Evolutionary conservation across 2,113 vertebrate species (phyloP).

Genomic region (Chaetura pelagica): DNA sequence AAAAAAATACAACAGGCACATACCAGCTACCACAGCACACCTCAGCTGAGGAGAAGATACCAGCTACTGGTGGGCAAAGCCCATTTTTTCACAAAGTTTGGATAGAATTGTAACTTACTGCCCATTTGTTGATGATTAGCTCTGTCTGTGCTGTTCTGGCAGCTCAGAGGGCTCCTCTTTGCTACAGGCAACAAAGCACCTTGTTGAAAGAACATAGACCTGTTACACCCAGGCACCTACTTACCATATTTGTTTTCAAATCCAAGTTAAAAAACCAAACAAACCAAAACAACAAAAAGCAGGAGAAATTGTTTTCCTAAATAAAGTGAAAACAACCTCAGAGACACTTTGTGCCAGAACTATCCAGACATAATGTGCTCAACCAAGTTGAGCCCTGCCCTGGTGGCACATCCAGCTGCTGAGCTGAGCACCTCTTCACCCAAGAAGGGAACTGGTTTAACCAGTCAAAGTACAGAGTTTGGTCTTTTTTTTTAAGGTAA

Average conservation of each 20-base stretch:
- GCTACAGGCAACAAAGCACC: slow-evolving; percentile 7
- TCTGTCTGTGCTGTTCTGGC: not conserved
- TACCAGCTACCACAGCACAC: not conserved
- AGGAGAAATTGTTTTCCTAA: not conserved
- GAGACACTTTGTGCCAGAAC: not conserved
- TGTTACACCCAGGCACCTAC: not conserved
- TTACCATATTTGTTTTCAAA: not conserved
- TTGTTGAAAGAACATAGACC: not conserved
- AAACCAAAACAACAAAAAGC: not conserved
- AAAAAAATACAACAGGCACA: not conserved
- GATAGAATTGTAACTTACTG: not conserved
- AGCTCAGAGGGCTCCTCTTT: not conserved
- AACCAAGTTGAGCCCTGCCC: not conserved
- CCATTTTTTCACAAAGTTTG: not conserved
- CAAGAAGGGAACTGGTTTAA: not conserved
- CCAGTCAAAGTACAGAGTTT: not conserved
- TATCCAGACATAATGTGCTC: not conserved
- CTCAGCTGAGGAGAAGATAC: not conserved
- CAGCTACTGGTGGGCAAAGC: not conserved
- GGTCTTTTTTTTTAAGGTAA: not conserved
- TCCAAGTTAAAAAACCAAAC: not conserved
- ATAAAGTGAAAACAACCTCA: not conserved
- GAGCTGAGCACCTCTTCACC: not conserved
- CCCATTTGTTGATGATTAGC: not conserved
- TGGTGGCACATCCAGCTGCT: not conserved